Evolutionary conservation across 2,888 invertebrate species (phyloP).

Genomic region (Himalopsyche tibetana): DNA sequence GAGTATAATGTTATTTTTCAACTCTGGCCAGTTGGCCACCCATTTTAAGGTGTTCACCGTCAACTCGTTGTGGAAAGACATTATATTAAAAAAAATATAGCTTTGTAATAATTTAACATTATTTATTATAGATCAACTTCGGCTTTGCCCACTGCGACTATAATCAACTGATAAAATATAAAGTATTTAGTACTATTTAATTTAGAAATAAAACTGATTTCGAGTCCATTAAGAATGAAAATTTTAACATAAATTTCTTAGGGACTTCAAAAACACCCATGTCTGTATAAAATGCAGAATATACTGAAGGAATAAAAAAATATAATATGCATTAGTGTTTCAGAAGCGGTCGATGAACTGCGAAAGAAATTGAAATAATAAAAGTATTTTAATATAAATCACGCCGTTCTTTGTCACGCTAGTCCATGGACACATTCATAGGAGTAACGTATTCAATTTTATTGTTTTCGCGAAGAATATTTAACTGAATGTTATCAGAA

Average conservation of each 20-base stretch:
- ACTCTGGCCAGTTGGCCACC: too few species aligned
- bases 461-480: not conserved
- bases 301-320: not conserved
- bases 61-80: too few species aligned
- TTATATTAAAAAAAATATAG: too few species aligned
- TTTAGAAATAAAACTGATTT: too few species aligned
- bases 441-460: not conserved
- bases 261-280: not conserved
- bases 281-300: not conserved
- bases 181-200: too few species aligned
- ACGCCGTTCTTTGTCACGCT: not conserved
- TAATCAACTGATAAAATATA: too few species aligned
- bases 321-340: slow-evolving; percentile 2
- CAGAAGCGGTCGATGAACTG: not conserved
- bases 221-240: too few species aligned
- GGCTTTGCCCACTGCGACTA: too few species aligned
- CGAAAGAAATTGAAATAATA: slow-evolving; percentile 9
- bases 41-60: too few species aligned
- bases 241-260: not conserved
- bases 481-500: not conserved
- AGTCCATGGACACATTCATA: not conserved
- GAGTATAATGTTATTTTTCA: too few species aligned
- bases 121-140: too few species aligned
- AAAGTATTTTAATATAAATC: slow-evolving; percentile 6
- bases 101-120: too few species aligned